These are phyloP conservation scores for Chymomyza fuscimana DNA, from an alignment of 2,888 invertebrate genomes.

Conservation along the genomic window DNA sequence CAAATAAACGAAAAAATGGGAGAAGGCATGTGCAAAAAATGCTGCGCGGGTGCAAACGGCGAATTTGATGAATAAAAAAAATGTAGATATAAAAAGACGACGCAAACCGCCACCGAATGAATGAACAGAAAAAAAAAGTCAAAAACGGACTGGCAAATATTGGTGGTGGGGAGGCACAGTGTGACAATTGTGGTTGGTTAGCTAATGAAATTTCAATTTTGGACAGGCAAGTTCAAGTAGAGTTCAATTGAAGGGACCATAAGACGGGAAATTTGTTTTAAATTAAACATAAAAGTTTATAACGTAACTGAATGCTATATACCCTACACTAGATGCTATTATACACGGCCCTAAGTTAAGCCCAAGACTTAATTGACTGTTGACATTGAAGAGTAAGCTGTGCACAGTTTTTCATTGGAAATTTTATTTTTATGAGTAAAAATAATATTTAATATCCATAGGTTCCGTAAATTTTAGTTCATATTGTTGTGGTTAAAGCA, in stretches of 20 bases:
- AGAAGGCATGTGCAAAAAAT: constrained; percentile 47
- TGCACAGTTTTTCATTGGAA: no score
- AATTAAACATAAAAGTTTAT: not conserved
- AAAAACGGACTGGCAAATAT: constrained; percentile 22
- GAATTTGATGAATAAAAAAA: constrained; percentile 55
- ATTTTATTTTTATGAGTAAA: no score
- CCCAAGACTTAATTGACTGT: no score
- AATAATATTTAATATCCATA: no score
- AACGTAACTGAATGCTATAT: no score
- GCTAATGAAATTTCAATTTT: constrained; percentile 1
- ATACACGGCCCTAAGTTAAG: no score
- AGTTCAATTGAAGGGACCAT: not conserved
- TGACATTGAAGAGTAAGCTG: no score
- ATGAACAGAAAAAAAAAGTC: constrained; percentile 58
- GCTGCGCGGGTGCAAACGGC: constrained; percentile 55
- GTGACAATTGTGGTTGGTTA: not conserved
- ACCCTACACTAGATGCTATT: no score
- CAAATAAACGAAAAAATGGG: constrained; percentile 50
- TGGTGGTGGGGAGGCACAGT: constrained; percentile 29
- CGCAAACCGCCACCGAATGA: constrained; percentile 66
- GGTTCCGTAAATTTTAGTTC: no score
- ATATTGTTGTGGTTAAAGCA: no score
- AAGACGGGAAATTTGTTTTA: constrained; percentile 1
- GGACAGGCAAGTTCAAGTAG: not conserved
- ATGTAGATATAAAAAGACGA: constrained; percentile 38